These are phyloP conservation scores for Penaeus monodon DNA, from an alignment of 2,888 invertebrate genomes.

Conservation along the genomic window DNA sequence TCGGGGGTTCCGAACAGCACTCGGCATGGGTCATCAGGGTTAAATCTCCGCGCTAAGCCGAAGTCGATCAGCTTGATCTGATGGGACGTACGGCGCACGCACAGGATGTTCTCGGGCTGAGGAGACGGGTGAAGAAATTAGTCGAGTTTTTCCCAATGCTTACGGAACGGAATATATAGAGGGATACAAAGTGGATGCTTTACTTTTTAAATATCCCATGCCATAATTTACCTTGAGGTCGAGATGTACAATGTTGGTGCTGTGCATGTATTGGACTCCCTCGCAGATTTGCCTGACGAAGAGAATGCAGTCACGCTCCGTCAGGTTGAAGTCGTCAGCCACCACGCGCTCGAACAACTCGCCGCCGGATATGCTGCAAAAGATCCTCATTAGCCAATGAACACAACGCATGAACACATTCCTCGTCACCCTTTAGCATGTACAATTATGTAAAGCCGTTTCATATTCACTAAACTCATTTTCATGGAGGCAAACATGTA, in stretches of 20 bases:
- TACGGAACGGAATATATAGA: background rate
- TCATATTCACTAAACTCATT: no score
- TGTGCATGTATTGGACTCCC: conserved; percentile 91
- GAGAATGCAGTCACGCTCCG: conserved; percentile 84
- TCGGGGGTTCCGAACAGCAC: conserved; percentile 92
- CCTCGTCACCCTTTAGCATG: background rate
- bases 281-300: conserved; percentile 93
- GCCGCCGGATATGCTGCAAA: conserved; percentile 87
- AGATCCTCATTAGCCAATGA: background rate
- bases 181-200: background rate
- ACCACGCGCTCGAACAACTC: conserved; percentile 94
- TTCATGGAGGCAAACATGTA: no score
- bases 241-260: conserved; percentile 85
- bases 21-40: conserved; percentile 78
- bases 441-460: background rate
- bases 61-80: conserved; percentile 95
- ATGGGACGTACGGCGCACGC: conserved; percentile 85
- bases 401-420: background rate
- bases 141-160: background rate
- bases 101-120: conserved; percentile 94
- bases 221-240: conserved; percentile 81
- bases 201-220: background rate
- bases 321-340: conserved; percentile 90
- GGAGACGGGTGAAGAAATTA: background rate
- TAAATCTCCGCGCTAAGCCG: conserved; percentile 84